phyloP scores from a whole-genome alignment of 2,113 vertebrate species.

The Xyliphius kryptos region DNA sequence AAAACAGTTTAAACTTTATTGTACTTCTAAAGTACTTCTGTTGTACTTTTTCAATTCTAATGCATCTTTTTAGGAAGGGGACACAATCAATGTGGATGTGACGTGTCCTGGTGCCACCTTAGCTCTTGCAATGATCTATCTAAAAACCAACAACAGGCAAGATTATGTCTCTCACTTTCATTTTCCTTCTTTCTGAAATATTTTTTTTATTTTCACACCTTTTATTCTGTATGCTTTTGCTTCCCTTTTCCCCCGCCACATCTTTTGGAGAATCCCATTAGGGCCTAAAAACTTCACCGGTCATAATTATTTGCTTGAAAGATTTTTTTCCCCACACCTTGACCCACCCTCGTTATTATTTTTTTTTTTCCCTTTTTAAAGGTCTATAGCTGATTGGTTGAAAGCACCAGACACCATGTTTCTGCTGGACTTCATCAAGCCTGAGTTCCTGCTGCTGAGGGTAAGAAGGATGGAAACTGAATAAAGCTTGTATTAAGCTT shows the following conservation, averaged over 20 bases:
- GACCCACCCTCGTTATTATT: background rate
- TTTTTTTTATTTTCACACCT: background rate
- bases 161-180: background rate
- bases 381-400: conserved; percentile 96
- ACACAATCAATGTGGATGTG: conserved; percentile 95
- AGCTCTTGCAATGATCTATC: conserved; percentile 96
- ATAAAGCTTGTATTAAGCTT: too few species aligned
- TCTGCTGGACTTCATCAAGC: conserved; percentile 93
- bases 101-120: conserved; percentile 94
- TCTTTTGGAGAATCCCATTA: background rate
- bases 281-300: background rate
- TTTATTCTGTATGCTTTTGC: too few species aligned
- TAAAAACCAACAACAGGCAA: conserved; percentile 96
- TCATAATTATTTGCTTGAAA: background rate
- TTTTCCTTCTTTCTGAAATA: background rate
- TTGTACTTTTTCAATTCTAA: too few species aligned
- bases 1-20: too few species aligned
- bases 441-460: conserved; percentile 92
- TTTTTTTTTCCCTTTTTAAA: conserved; percentile 45
- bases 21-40: too few species aligned
- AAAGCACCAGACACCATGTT: conserved; percentile 96
- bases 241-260: too few species aligned
- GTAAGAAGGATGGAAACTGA: conserved; percentile 70
- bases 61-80: conserved; percentile 95
- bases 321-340: too few species aligned